Conservation (phyloP, 2,888 invertebrate species). For the Eulithis prunata region DNA sequence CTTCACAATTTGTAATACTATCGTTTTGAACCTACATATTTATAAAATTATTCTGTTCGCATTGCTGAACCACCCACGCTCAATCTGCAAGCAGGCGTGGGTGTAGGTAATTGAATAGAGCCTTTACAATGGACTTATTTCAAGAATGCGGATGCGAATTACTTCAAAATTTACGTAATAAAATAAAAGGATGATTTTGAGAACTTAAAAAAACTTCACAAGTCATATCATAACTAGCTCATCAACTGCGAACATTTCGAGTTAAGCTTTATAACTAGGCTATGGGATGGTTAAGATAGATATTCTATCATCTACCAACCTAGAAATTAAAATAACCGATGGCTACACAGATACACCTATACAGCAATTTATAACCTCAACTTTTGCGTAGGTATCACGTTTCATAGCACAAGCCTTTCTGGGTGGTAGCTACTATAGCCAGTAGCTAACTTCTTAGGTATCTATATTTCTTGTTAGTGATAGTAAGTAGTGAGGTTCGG, state of each 20-base stretch:
- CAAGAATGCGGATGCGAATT: constrained; percentile 29
- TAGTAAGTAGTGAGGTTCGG: not conserved
- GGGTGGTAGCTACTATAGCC: constrained; percentile 11
- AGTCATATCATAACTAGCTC: not conserved
- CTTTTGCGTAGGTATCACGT: constrained; percentile 32
- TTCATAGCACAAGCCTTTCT: constrained; percentile 22
- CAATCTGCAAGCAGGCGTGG: constrained; percentile 21
- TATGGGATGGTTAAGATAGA: no score
- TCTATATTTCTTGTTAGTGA: no score
- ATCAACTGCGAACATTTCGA: not conserved
- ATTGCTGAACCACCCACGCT: constrained; percentile 27
- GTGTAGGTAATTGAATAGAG: constrained; percentile 31
- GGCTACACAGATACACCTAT: not conserved
- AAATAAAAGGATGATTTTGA: not conserved
- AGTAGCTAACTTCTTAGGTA: no score
- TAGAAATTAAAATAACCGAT: no score
- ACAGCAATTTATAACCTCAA: not conserved
- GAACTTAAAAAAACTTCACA: not conserved
- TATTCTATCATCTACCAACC: no score
- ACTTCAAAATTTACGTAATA: not conserved
- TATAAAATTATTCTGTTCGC: constrained; percentile 18
- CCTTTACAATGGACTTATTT: constrained; percentile 24
- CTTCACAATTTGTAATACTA: not conserved
- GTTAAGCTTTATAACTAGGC: no score
- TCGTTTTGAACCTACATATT: constrained; percentile 9